Evolutionary conservation across 2,797 vertebrate species (phyloP).

Genomic region (Crenichthys baileyi): DNA sequence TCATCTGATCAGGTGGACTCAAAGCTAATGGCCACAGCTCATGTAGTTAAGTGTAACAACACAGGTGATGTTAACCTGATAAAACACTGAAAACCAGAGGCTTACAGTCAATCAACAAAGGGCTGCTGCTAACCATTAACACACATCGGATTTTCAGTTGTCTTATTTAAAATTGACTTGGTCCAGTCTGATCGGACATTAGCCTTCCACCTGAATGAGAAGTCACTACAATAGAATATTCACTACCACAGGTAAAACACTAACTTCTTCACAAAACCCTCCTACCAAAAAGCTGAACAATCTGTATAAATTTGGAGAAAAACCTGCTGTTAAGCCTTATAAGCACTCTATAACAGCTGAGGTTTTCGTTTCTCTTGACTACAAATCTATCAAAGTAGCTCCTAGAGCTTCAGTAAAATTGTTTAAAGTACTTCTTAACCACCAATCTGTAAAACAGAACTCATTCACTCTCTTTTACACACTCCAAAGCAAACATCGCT

Average conservation of each 20-base stretch:
- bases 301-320: not conserved
- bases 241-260: not conserved
- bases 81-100: not conserved
- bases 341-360: not conserved
- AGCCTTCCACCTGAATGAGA: not conserved
- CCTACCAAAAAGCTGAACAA: not conserved
- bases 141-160: not conserved
- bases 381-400: conserved; percentile 3
- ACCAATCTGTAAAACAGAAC: conserved; percentile 10
- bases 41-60: not conserved
- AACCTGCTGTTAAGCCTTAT: not conserved
- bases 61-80: not conserved
- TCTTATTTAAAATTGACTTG: not conserved
- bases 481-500: conserved; percentile 5
- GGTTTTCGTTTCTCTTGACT: not conserved
- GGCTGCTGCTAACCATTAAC: not conserved
- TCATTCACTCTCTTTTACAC: not conserved
- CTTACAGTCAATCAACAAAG: not conserved
- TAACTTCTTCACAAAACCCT: not conserved
- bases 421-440: conserved; percentile 2
- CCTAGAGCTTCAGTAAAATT: not conserved
- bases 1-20: not conserved
- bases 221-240: not conserved
- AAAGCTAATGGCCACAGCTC: not conserved
- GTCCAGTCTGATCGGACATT: not conserved